A percentile compares a stretch with the other conserved stretches of the same genome.
Conservation (phyloP, 1,140 invertebrate species). For the Drosophila rhopaloa region DNA sequence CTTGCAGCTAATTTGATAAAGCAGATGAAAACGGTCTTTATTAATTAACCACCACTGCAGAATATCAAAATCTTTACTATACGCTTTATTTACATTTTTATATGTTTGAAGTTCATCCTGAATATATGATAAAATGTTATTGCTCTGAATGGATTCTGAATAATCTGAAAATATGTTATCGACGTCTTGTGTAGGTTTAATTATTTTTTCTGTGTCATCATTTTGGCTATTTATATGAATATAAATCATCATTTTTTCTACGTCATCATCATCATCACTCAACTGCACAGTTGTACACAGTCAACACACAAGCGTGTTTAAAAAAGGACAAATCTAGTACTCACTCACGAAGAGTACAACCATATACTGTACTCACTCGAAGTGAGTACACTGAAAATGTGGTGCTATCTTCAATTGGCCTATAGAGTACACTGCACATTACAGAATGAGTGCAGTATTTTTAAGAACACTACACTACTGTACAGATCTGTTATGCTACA, state of each 20-base stretch:
- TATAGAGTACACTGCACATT: too few species aligned
- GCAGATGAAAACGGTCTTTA: too few species aligned
- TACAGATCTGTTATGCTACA: background rate
- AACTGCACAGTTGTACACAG: background rate
- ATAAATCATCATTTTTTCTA: background rate
- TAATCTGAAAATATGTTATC: constrained; percentile 16
- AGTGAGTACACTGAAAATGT: too few species aligned
- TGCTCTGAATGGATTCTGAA: constrained; percentile 4
- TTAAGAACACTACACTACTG: constrained; percentile 1
- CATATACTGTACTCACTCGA: background rate
- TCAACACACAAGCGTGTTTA: background rate
- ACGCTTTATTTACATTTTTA: too few species aligned
- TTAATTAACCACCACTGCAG: too few species aligned
- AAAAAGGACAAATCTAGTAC: background rate
- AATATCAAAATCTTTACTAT: too few species aligned
- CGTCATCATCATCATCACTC: too few species aligned
- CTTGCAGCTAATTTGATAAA: too few species aligned
- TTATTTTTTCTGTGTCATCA: constrained; percentile 3
- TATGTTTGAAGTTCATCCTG: constrained; percentile 6
- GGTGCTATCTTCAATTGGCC: too few species aligned
- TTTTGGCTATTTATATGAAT: constrained; percentile 24
- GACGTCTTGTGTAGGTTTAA: constrained; percentile 10
- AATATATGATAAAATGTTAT: constrained; percentile 3
- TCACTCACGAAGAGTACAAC: background rate
- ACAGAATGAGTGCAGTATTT: too few species aligned